Percentiles rank a stretch among this genome's conserved stretches.
Evolutionary conservation across 2,113 vertebrate species (phyloP).

Genomic region (Maylandia zebra): DNA sequence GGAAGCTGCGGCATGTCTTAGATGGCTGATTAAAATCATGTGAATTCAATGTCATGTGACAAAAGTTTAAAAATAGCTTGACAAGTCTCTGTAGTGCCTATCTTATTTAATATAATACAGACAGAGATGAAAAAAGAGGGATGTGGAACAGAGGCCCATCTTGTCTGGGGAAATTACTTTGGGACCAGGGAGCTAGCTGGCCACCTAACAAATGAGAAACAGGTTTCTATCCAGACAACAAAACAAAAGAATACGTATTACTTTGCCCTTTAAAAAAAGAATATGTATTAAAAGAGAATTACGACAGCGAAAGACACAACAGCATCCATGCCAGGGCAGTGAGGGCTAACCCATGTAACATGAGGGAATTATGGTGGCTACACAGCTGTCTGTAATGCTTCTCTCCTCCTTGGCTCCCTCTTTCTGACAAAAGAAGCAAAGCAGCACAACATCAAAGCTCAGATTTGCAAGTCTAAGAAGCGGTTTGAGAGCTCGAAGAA

Average conservation of each 20-base stretch:
- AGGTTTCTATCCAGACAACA: constrained; percentile 55
- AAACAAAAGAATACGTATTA: constrained; percentile 38
- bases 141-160: constrained; percentile 44
- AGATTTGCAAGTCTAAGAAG: constrained; percentile 65
- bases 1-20: neutral
- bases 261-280: constrained; percentile 10
- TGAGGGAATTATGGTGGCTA: constrained; percentile 42
- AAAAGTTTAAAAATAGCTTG: constrained; percentile 8
- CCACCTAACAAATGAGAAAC: constrained; percentile 62
- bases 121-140: neutral
- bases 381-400: constrained; percentile 53
- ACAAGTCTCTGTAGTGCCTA: neutral
- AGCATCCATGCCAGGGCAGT: constrained; percentile 36
- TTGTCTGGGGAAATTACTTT: constrained; percentile 46
- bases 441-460: constrained; percentile 56
- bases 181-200: constrained; percentile 40
- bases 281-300: neutral
- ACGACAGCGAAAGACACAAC: constrained; percentile 20
- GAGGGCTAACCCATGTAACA: constrained; percentile 44
- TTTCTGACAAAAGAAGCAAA: constrained; percentile 49
- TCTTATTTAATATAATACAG: constrained; percentile 22
- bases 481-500: constrained; percentile 49
- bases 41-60: neutral
- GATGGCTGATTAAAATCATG: constrained; percentile 15
- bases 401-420: constrained; percentile 21